Conservation (phyloP, 2,113 vertebrate species). For the Falcunculus frontatus region DNA sequence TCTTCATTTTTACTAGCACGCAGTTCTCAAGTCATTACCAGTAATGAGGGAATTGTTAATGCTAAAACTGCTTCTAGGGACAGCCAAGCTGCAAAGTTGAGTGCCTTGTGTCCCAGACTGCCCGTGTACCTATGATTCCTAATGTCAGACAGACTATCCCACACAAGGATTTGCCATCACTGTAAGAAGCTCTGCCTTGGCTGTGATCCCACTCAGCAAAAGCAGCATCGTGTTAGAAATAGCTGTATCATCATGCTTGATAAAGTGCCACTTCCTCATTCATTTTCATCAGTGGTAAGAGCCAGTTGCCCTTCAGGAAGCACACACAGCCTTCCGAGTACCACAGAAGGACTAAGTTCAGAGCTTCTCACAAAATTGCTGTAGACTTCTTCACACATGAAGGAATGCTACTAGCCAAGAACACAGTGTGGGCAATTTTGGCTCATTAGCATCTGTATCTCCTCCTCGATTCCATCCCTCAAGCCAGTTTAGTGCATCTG, state of each 20-base stretch:
- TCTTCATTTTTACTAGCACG: background rate
- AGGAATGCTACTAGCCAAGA: background rate
- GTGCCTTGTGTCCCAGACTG: background rate
- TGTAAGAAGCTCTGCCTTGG: background rate
- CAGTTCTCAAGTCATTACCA: background rate
- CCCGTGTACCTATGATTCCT: background rate
- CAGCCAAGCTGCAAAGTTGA: background rate
- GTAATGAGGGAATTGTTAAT: background rate
- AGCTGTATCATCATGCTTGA: background rate
- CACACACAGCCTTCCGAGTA: background rate
- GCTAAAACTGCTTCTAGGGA: background rate
- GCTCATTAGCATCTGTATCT: background rate
- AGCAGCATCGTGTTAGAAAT: background rate
- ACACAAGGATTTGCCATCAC: background rate
- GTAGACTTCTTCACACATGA: background rate
- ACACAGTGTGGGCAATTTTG: background rate
- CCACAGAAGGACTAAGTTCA: background rate
- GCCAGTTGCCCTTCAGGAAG: background rate
- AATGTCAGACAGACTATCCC: background rate
- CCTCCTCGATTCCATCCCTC: background rate
- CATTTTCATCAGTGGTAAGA: slow-evolving; percentile 27
- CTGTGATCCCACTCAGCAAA: background rate
- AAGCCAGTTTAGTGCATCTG: background rate
- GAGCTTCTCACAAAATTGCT: background rate
- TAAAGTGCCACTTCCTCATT: background rate